Base-by-base conservation (phyloP, 2,888 invertebrate genomes). In the Cheilosia urbana region DNA sequence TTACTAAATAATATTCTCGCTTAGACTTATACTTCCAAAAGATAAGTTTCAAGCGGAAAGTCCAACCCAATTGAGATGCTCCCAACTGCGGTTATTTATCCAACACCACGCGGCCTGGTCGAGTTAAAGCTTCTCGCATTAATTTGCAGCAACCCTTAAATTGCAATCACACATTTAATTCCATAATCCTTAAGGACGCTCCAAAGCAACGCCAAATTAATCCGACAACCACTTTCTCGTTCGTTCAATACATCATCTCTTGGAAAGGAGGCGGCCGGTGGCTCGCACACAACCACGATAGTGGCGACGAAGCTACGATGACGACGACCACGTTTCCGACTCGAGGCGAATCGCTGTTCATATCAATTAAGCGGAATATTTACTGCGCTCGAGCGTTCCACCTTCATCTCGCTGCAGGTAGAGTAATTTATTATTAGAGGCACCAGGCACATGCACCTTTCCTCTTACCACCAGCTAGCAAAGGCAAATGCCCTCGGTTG, bases 321-420 rank as follows among this genome's bases (percentile, higher is more conserved):
- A 34, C 34, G 53, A 63, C 45, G 63, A 47, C 73, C 62, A 63
- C 63, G 73, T 63, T 45, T 53, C 53, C 47, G 73, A 45, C 55
- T 37, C 37, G 7, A 65, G 45, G 55, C 47, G 63, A 57, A 73
- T 65, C 55, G 55, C 47, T 45, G 65, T 73, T 65, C 73, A 73
- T 73, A 73, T 73, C 73, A 65, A 73, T 73, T 73, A 65, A 57
- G 73, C 55, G 62, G 55, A 73, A 65, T 57, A 65, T 73, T 73
- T 73, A 73, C 73, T 65, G 63, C 55, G 63, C 73, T 42, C 53
- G 5, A 55, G 62, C 42, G 19, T 57, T 45, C 53, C 49, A 21
- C 63, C 27, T 47, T 34, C 45, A 45, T 11, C 45, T 55, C 34
- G 63, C 13, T 30, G 40, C 51, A 66, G 37, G 65, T 40, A 34